Evolutionary conservation across 2,888 invertebrate species (phyloP).

Genomic region (Drosophila anomalipes): DNA sequence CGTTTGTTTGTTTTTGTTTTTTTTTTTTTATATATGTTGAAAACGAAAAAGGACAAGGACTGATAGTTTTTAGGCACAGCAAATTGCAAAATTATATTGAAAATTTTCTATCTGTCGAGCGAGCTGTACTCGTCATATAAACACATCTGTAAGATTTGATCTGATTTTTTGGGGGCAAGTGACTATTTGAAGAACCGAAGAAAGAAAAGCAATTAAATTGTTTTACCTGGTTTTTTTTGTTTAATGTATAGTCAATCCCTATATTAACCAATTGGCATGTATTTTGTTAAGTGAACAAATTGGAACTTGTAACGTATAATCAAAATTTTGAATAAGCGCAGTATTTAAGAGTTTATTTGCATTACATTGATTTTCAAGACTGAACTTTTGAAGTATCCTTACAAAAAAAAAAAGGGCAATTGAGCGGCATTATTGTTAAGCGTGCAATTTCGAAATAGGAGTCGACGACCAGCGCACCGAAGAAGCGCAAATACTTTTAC

Average conservation of each 20-base stretch:
- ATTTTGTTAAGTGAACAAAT: constrained; percentile 17
- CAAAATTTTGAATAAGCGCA: constrained; percentile 60
- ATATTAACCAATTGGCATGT: constrained; percentile 43
- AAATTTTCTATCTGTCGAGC: constrained; percentile 15
- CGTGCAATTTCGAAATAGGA: constrained; percentile 54
- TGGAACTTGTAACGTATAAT: constrained; percentile 56
- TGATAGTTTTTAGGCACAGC: constrained; percentile 58
- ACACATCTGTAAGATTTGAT: constrained; percentile 1
- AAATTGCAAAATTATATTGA: constrained; percentile 13
- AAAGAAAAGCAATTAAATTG: constrained; percentile 43
- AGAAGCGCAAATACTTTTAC: constrained; percentile 15
- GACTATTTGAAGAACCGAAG: neutral
- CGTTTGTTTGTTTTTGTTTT: neutral
- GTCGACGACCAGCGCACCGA: constrained; percentile 25
- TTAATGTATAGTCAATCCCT: constrained; percentile 2
- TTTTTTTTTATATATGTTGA: constrained; percentile 2
- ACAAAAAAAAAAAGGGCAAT: constrained; percentile 30
- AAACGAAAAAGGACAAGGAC: constrained; percentile 56
- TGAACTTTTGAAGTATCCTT: constrained; percentile 78
- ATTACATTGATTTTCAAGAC: constrained; percentile 76
- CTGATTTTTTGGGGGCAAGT: neutral
- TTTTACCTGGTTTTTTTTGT: neutral
- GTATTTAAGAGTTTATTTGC: constrained; percentile 62
- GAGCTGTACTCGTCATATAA: neutral
- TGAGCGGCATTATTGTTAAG: constrained; percentile 45